Conservation (phyloP, 1,140 invertebrate species). For the Psilanteris sp. region DNA sequence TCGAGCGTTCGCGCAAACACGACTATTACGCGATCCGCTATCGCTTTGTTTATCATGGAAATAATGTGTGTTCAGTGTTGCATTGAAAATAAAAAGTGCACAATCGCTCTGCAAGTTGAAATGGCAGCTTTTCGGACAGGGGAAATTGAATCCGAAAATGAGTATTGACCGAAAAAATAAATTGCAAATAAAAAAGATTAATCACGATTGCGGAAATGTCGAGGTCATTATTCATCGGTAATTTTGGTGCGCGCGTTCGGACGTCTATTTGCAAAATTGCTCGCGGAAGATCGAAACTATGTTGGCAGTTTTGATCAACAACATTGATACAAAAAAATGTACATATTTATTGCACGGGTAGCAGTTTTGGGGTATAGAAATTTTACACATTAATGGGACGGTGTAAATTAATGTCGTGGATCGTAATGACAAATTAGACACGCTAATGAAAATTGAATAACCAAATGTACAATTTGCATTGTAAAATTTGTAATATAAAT, state of each 20-base stretch:
- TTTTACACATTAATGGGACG: too few species aligned
- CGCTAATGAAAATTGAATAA: too few species aligned
- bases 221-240: slow-evolving; percentile 38
- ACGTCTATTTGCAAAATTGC: slow-evolving; percentile 13
- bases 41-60: slow-evolving; percentile 61
- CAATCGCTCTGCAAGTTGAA: slow-evolving; percentile 18
- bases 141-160: slow-evolving; percentile 62
- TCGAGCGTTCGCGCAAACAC: slow-evolving; percentile 58
- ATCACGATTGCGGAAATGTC: slow-evolving; percentile 28
- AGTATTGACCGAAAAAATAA: slow-evolving; percentile 53
- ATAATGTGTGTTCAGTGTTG: slow-evolving; percentile 49
- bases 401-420: too few species aligned
- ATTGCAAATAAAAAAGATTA: slow-evolving; percentile 54
- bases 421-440: too few species aligned
- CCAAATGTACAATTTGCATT: too few species aligned
- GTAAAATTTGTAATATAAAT: too few species aligned
- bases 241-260: slow-evolving; percentile 12
- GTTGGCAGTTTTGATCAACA: neutral
- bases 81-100: slow-evolving; percentile 41
- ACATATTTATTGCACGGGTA: too few species aligned
- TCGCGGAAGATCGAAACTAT: slow-evolving; percentile 8
- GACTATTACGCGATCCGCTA: slow-evolving; percentile 59
- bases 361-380: too few species aligned
- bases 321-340: too few species aligned
- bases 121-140: slow-evolving; percentile 31